phyloP scores from a whole-genome alignment of 2,888 invertebrate species.

The Tenthredo notha region DNA sequence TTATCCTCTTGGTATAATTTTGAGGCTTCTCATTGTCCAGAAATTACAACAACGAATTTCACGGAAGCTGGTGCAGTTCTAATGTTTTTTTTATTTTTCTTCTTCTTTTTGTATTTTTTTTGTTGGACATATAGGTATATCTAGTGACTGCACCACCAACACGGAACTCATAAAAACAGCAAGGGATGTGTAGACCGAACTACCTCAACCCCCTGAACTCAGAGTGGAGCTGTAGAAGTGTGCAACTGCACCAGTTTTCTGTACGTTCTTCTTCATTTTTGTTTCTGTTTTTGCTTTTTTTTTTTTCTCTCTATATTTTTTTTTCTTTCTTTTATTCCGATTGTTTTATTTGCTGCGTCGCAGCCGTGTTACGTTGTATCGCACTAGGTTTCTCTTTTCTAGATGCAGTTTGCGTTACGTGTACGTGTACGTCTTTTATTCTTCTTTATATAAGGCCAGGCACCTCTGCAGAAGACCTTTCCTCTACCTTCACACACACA shows the following conservation, averaged over 20 bases:
- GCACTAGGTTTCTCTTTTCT: not conserved
- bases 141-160: not conserved
- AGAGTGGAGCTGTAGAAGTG: not conserved
- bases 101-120: no score
- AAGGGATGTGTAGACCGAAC: not conserved
- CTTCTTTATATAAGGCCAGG: not conserved
- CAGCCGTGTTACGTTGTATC: constrained; percentile 15
- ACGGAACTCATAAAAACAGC: constrained; percentile 25
- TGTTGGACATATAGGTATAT: not conserved
- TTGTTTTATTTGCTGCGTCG: constrained; percentile 17
- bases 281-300: not conserved
- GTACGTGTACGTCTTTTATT: constrained; percentile 30
- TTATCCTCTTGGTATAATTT: constrained; percentile 21
- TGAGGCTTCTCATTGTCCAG: constrained; percentile 32
- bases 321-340: not conserved
- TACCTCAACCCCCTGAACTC: constrained; percentile 18
- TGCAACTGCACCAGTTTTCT: constrained; percentile 18
- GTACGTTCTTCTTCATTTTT: not conserved
- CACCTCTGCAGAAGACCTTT: constrained; percentile 4
- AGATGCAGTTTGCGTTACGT: not conserved
- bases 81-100: not conserved
- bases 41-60: constrained; percentile 32
- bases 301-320: not conserved
- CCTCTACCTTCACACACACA: not conserved
- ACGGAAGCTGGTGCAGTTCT: constrained; percentile 12